Percentiles rank a stretch among this genome's conserved stretches.
Conservation (phyloP, 2,797 vertebrate species). For the Ibycter americanus region DNA sequence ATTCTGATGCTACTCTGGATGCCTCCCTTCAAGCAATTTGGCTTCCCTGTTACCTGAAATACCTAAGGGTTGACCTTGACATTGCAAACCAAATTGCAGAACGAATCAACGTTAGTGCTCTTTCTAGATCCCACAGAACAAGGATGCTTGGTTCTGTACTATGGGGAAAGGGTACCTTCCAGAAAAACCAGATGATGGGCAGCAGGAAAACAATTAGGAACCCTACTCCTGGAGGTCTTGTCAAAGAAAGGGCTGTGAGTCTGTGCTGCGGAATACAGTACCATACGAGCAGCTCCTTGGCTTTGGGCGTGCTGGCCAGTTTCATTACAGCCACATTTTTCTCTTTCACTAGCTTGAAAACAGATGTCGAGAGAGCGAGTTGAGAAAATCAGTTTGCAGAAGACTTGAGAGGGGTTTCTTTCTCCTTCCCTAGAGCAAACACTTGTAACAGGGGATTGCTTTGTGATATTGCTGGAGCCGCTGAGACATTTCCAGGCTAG, state of each 20-base stretch:
- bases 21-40: background rate
- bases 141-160: background rate
- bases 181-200: background rate
- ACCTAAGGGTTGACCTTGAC: background rate
- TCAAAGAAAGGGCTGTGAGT: background rate
- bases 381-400: background rate
- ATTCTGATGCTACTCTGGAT: background rate
- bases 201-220: background rate
- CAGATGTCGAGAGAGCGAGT: background rate
- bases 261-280: background rate
- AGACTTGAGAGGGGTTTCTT: background rate
- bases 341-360: background rate
- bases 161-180: background rate
- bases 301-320: background rate
- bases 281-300: background rate
- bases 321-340: background rate
- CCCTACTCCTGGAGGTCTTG: background rate
- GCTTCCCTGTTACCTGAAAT: background rate
- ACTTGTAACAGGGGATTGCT: background rate
- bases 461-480: background rate
- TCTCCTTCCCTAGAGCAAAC: background rate
- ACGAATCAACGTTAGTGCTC: background rate
- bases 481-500: background rate
- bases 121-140: background rate
- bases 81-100: background rate